These are phyloP conservation scores for Xiphophorus birchmanni DNA, from an alignment of 2,797 vertebrate species.

Conservation along the genomic window DNA sequence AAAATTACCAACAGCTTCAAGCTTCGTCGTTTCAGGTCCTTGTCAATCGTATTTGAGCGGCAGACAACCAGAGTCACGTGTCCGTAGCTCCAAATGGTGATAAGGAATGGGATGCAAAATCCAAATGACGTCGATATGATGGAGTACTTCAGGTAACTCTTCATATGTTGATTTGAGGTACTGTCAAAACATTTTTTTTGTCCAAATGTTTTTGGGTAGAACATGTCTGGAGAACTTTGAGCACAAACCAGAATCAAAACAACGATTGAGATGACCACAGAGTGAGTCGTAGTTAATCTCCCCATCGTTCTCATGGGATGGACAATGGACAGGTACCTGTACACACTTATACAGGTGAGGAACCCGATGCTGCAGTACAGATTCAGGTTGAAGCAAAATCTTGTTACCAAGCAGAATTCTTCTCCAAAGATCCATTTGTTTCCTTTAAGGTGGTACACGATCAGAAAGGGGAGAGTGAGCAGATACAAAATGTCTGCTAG, in stretches of 20 bases:
- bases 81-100: conserved; percentile 83
- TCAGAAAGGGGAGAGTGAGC: conserved; percentile 82
- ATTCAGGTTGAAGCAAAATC: no score
- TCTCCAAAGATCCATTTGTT: no score
- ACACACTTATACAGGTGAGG: no score
- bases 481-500: conserved; percentile 84
- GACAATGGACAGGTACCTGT: no score
- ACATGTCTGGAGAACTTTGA: conserved; percentile 76
- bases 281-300: conserved; percentile 13
- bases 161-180: background rate
- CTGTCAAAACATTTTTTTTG: no score
- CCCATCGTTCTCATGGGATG: no score
- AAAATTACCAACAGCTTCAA: conserved; percentile 76
- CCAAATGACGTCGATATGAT: conserved; percentile 67
- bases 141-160: conserved; percentile 74
- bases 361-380: no score
- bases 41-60: conserved; percentile 59
- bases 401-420: no score
- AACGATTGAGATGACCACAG: conserved; percentile 40
- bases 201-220: conserved; percentile 68
- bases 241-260: conserved; percentile 79
- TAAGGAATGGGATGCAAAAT: conserved; percentile 79
- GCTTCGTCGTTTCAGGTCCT: conserved; percentile 68
- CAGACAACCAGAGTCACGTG: conserved; percentile 74
- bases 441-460: conserved; percentile 66